Evolutionary conservation across 2,888 invertebrate genomes (phyloP), one percentile per base, ranked within the genome.

Genomic region (Cryptus armator): DNA sequence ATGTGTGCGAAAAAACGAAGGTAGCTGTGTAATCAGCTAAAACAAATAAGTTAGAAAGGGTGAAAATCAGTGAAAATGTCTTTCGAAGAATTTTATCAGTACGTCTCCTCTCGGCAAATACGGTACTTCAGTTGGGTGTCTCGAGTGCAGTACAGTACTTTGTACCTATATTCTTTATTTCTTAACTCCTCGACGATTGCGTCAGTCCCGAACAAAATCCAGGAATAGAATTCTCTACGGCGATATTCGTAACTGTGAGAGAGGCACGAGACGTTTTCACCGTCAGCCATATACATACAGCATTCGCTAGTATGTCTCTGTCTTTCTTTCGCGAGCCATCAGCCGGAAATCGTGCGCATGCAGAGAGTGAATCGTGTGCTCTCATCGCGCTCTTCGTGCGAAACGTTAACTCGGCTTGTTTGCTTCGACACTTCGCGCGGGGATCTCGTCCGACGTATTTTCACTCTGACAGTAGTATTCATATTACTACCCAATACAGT

Each of bases 201-300:
- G 78, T 79, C 78, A 79, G 59, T 29, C 14, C 43, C 70, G 78
- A 32, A 76, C 66, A 53, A 79, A 70, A 79, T 79, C 78, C 78
- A 48, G 37, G 70, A 79, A 79, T 79, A 79, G 78, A 70, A 70
- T 70, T 68, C 70, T 62, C 68, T 66, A 48, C 76, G 64, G 51
- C 66, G 66, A 51, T 37, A 76, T 67, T 46, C 62, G 62, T 62
- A 46, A 44, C n/a, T 59, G 32, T 14, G 32, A 59, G 59, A 53
- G 59, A 37, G 51, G 10, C 76, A 53, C 66, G 76, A 53, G 53
- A 76, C 76, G 66, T 76, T 76, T 53, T 76, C 76, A 66, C 76
- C 76, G 53, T 48, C 51, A 10, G 48, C 1, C 51, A 37, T 16
- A 43, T 24, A 66, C 66, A 24, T 24, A 12, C 74, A 16, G n/a